phyloP scores from a whole-genome alignment of 2,113 vertebrate species.

The Enhydra lutris region DNA sequence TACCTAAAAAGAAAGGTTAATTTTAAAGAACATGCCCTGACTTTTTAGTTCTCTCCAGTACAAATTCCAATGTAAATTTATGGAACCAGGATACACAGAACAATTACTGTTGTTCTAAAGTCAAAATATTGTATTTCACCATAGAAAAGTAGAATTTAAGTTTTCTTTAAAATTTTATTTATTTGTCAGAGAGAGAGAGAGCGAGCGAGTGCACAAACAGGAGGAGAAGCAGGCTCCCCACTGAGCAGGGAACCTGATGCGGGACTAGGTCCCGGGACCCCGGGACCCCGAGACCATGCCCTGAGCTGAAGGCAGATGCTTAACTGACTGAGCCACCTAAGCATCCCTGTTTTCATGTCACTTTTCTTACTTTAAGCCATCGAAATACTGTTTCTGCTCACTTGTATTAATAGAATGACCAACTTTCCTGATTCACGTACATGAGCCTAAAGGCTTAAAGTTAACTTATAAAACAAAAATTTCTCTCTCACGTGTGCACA shows the following conservation, averaged over 20 bases:
- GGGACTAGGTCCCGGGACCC: too few species aligned
- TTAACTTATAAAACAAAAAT: constrained; percentile 13
- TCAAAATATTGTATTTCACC: constrained; percentile 1
- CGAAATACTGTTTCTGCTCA: constrained; percentile 6
- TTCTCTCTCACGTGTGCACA: background rate
- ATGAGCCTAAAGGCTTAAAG: background rate
- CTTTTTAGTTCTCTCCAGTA: background rate
- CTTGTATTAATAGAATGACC: background rate
- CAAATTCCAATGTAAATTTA: background rate
- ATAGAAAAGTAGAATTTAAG: background rate
- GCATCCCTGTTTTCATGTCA: background rate
- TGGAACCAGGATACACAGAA: constrained; percentile 6
- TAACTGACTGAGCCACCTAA: too few species aligned
- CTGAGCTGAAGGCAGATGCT: too few species aligned
- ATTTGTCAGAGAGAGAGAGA: too few species aligned
- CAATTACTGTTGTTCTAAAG: background rate
- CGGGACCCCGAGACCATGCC: too few species aligned
- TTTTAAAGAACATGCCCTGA: background rate
- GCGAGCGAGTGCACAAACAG: too few species aligned
- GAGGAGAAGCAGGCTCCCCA: too few species aligned
- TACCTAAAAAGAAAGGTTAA: background rate
- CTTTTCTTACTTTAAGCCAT: background rate
- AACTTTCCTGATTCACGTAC: background rate
- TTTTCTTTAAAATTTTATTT: background rate
- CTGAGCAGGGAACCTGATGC: too few species aligned